phyloP scores from a whole-genome alignment of 1,140 invertebrate genomes.

The Himalopsyche phryganea region DNA sequence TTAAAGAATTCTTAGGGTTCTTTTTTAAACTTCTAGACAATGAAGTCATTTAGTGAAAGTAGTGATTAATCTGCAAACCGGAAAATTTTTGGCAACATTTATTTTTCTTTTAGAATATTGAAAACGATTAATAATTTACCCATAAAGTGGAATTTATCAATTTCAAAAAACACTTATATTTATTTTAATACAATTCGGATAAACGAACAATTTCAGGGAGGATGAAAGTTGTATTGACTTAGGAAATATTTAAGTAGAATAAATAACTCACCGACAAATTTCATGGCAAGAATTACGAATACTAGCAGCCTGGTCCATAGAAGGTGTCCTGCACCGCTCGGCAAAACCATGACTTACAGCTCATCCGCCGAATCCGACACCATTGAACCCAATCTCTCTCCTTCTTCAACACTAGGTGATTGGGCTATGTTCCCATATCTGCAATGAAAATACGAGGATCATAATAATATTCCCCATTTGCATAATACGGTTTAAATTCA shows the following conservation, averaged over 20 bases:
- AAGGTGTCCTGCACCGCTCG: constrained; percentile 20
- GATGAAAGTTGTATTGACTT: too few relatives aligned
- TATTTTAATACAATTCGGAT: too few relatives aligned
- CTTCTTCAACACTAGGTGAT: background rate
- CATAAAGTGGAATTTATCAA: too few relatives aligned
- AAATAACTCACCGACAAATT: constrained; percentile 28
- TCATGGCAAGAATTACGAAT: constrained; percentile 22
- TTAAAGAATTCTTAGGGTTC: too few relatives aligned
- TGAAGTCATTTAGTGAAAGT: too few relatives aligned
- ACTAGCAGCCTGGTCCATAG: constrained; percentile 31
- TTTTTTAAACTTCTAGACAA: too few relatives aligned
- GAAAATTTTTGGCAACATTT: too few relatives aligned
- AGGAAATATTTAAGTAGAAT: background rate
- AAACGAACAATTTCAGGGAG: too few relatives aligned
- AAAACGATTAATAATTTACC: too few relatives aligned
- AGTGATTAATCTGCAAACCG: too few relatives aligned
- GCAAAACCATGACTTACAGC: constrained; percentile 19
- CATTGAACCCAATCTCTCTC: constrained; percentile 7
- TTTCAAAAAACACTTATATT: too few relatives aligned
- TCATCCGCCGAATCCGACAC: constrained; percentile 1
- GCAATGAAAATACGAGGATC: constrained; percentile 7
- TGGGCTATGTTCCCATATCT: constrained; percentile 31
- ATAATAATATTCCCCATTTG: background rate
- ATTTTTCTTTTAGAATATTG: too few relatives aligned
- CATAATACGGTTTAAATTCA: background rate